Conservation (phyloP, 2,888 invertebrate genomes). For the Hypsopygia costalis region DNA sequence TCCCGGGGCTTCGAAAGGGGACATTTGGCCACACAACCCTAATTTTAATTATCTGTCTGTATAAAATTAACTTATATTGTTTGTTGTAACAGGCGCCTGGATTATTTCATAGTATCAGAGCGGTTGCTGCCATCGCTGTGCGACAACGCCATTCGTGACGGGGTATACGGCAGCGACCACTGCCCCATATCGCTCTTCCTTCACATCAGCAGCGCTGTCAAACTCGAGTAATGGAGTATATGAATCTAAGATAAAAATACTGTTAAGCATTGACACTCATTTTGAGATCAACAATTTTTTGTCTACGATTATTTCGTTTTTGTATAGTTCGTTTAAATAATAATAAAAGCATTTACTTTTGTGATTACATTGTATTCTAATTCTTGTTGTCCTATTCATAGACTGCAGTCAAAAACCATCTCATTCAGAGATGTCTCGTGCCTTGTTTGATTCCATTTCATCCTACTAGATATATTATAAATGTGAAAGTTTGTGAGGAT, state of each 20-base stretch:
- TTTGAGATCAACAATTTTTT: slow-evolving; percentile 11
- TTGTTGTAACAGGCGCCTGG: slow-evolving; percentile 96
- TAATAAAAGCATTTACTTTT: too few relatives aligned
- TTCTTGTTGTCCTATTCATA: too few relatives aligned
- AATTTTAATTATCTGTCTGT: too few relatives aligned
- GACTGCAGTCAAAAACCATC: too few relatives aligned
- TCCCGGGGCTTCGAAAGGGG: too few relatives aligned
- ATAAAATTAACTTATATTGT: slow-evolving; percentile 14
- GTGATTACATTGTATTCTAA: too few relatives aligned
- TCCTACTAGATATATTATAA: too few relatives aligned
- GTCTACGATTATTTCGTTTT: slow-evolving; percentile 1
- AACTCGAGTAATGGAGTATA: slow-evolving; percentile 42
- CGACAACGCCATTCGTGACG: slow-evolving; percentile 90
- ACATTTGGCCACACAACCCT: too few relatives aligned
- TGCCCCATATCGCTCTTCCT: slow-evolving; percentile 93
- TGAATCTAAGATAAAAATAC: background rate
- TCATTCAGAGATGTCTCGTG: too few relatives aligned
- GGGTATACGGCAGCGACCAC: slow-evolving; percentile 96
- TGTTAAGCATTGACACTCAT: slow-evolving; percentile 5
- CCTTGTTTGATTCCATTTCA: too few relatives aligned
- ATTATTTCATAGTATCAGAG: slow-evolving; percentile 96
- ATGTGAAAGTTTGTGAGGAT: too few relatives aligned
- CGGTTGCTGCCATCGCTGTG: slow-evolving; percentile 88
- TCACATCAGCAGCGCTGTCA: slow-evolving; percentile 69
- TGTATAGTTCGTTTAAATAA: background rate